A percentile compares a stretch with the other conserved stretches of the same genome.
Evolutionary conservation across 2,888 invertebrate genomes (phyloP).

Genomic region (Chaetoderma sp.): DNA sequence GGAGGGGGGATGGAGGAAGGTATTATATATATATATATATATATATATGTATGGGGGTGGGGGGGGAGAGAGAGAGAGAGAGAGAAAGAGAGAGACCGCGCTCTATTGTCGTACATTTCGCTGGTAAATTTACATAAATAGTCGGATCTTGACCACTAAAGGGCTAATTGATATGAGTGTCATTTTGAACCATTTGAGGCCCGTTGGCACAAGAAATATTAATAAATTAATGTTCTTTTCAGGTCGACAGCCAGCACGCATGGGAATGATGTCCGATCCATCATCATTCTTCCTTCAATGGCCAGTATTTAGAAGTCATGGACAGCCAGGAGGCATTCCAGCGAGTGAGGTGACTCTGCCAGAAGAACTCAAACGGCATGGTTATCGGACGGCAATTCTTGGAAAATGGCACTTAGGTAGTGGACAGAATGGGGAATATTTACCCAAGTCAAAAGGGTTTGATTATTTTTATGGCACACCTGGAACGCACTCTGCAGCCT

Average conservation of each 20-base stretch:
- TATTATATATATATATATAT: too few relatives aligned
- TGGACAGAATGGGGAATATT: neutral
- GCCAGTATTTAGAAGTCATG: slow-evolving; percentile 26
- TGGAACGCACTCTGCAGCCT: slow-evolving; percentile 17
- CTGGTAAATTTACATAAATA: too few relatives aligned
- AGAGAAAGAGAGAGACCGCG: too few relatives aligned
- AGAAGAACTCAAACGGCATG: neutral
- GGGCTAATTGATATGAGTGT: too few relatives aligned
- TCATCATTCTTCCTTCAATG: neutral
- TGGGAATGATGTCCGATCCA: slow-evolving; percentile 22
- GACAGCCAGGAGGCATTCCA: slow-evolving; percentile 25
- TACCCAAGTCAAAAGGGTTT: slow-evolving; percentile 28
- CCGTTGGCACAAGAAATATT: too few relatives aligned
- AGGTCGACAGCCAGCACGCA: slow-evolving; percentile 24
- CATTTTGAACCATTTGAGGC: too few relatives aligned
- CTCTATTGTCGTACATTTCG: too few relatives aligned
- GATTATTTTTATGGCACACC: slow-evolving; percentile 27
- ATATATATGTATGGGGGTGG: too few relatives aligned
- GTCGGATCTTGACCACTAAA: too few relatives aligned
- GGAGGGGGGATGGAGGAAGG: too few relatives aligned
- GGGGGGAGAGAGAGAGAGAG: too few relatives aligned
- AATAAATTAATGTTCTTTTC: too few relatives aligned
- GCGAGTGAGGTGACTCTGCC: slow-evolving; percentile 8
- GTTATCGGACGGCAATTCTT: slow-evolving; percentile 11
- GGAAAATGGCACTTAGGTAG: slow-evolving; percentile 26